Evolutionary conservation across 1,140 invertebrate species (phyloP), one percentile per base, ranked within the genome.

Genomic region (Aleiodes sp.): DNA sequence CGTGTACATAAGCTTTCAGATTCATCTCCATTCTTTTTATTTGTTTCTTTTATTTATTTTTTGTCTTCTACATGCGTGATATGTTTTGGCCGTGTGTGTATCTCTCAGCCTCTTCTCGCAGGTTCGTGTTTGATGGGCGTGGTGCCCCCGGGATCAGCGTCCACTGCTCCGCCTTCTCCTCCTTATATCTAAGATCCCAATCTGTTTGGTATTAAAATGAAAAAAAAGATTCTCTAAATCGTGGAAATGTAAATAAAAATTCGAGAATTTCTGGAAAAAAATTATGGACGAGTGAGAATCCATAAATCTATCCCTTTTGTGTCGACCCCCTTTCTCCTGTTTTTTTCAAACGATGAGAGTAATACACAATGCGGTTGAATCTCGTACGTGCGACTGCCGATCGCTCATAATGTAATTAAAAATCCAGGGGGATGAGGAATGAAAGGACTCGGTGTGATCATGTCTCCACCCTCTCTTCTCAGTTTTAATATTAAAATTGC

Each of bases 351-450:
- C n/a, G n/a, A 46, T 7, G 4, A 19, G 7, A 14, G 24, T 4
- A n/a, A 41, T 63, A 65, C 29, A 65, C 62, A 35, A 28, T 21
- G 39, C 21, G 62, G 39, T 33, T 63, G 33, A 63, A 65, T 65
- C 37, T 29, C 29, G 26, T 12, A 43, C 16, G 26, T 29, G 63
- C 16, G 63, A 41, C 61, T 65, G 73, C 72, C 76, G 73, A 77
- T 77, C 76, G 68, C 65, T 76, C 74, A 73, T 76, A 81, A 80
- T 79, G 68, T 77, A 79, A 81, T 80, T 80, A 78, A 80, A 80
- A 77, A 70, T 41, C 41, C 26, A 64, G 14, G 61, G 33, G 63
- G 59, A 52, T 65, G 52, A 59, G 37, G 65, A 61, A 26, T 29
- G 41, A 33, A 71, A 28, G 14, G 70, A 68, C 65, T 70, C 29